phyloP scores from a whole-genome alignment of 2,888 invertebrate species.

The Oscheius sp. region DNA sequence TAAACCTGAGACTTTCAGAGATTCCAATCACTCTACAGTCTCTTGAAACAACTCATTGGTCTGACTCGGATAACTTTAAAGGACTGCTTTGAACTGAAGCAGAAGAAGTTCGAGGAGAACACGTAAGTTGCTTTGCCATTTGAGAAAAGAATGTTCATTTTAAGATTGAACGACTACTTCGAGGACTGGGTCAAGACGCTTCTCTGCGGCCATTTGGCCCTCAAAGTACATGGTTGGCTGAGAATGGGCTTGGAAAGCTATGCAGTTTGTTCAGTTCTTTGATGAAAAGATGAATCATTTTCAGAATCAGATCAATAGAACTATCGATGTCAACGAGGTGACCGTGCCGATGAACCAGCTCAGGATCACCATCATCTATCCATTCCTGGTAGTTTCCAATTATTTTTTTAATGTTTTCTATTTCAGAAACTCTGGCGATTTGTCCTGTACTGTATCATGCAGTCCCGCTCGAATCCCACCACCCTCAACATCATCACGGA shows the following conservation, averaged over 20 bases:
- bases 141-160: background rate
- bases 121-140: conserved; percentile 1
- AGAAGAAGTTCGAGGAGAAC: conserved; percentile 22
- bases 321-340: conserved; percentile 1
- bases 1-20: background rate
- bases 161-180: conserved; percentile 24
- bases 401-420: background rate
- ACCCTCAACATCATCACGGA: background rate
- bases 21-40: background rate
- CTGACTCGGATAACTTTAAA: background rate
- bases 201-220: background rate
- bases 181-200: conserved; percentile 15
- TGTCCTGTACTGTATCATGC: background rate
- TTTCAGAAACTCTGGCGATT: conserved; percentile 18
- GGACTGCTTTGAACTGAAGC: background rate
- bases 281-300: background rate
- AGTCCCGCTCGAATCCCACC: background rate
- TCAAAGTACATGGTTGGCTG: background rate
- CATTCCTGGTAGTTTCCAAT: background rate
- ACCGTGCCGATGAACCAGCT: background rate
- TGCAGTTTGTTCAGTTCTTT: conserved; percentile 3
- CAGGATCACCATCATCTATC: conserved; percentile 7
- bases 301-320: background rate
- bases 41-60: conserved; percentile 11
- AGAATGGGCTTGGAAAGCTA: conserved; percentile 4